Conservation (phyloP, 2,797 vertebrate genomes). For the Microhierax caerulescens region DNA sequence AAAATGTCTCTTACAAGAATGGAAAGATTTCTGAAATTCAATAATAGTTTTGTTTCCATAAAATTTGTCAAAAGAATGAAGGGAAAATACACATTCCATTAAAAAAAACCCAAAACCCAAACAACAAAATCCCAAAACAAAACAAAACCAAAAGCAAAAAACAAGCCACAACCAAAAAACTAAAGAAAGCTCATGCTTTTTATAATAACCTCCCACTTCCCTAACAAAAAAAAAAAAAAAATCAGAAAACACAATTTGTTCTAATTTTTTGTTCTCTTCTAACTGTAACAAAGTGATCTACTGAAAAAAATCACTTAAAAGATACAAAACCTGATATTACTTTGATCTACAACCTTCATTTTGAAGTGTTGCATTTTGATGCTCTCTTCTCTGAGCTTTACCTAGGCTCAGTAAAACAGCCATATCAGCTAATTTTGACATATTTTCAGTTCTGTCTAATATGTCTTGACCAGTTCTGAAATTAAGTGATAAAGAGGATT, state of each 20-base stretch:
- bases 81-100: not conserved
- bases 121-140: no score
- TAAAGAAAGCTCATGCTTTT: not conserved
- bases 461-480: not conserved
- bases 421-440: not conserved
- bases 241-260: rapidly evolving
- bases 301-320: not conserved
- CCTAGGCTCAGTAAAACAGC: not conserved
- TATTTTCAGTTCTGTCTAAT: not conserved
- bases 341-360: not conserved
- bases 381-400: not conserved
- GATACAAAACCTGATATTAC: not conserved
- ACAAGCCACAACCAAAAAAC: no score
- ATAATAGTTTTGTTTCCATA: not conserved
- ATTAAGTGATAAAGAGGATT: not conserved
- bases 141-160: not conserved
- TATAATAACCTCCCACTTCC: rapidly evolving
- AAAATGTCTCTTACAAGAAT: not conserved
- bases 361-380: not conserved
- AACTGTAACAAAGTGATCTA: not conserved
- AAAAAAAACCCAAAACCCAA: not conserved
- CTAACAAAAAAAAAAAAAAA: not conserved
- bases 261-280: not conserved
- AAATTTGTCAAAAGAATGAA: not conserved
- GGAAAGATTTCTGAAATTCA: not conserved